These are phyloP conservation scores for Stenoptilia bipunctidactyla DNA, from an alignment of 2,888 invertebrate genomes.

Conservation along the genomic window DNA sequence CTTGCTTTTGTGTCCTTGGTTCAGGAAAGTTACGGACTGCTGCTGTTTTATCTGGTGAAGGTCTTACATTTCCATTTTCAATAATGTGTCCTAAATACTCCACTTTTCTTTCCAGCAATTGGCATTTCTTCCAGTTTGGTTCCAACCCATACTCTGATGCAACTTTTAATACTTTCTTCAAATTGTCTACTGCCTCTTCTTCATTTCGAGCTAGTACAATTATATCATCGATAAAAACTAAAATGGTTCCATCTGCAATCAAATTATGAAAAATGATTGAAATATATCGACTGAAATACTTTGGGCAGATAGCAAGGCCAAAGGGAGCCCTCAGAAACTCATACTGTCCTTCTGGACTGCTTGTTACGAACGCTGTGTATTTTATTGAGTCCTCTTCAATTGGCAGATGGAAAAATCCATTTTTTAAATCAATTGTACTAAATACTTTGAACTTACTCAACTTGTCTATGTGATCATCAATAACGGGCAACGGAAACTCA, in stretches of 20 bases:
- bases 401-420: constrained; percentile 8
- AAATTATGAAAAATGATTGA: constrained; percentile 17
- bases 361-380: constrained; percentile 12
- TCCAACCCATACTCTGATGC: constrained; percentile 3
- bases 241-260: constrained; percentile 9
- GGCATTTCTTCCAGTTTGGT: constrained; percentile 29
- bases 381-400: too few species aligned
- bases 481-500: constrained; percentile 11
- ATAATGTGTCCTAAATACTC: constrained; percentile 21
- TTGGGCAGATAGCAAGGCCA: constrained; percentile 14
- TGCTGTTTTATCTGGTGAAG: constrained; percentile 13
- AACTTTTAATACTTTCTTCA: constrained; percentile 10
- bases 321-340: constrained; percentile 16
- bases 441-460: not conserved
- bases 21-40: constrained; percentile 14
- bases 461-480: constrained; percentile 9
- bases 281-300: constrained; percentile 14
- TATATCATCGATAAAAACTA: constrained; percentile 19
- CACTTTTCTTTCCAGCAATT: constrained; percentile 22
- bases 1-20: constrained; percentile 15
- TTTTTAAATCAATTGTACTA: constrained; percentile 12
- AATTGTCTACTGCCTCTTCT: constrained; percentile 6
- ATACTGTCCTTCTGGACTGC: constrained; percentile 8
- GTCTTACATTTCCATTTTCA: constrained; percentile 11
- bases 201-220: constrained; percentile 11